Percentiles rank a stretch among this genome's conserved stretches.
Evolutionary conservation across 2,113 vertebrate genomes (phyloP).

Genomic region (Brachirus orientalis): DNA sequence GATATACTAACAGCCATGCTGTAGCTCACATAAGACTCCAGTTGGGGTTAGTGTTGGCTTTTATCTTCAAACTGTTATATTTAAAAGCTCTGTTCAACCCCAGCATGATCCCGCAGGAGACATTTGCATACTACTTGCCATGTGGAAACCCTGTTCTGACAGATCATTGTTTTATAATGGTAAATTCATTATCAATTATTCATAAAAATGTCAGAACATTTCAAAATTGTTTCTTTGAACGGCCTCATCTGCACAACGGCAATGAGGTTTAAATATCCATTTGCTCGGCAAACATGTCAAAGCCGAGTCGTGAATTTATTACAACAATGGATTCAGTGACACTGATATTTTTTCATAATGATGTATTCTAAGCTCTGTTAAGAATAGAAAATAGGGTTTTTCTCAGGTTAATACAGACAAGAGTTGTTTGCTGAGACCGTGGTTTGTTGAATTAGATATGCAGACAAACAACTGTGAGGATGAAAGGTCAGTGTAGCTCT

Average conservation of each 20-base stretch:
- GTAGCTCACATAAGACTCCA: background rate
- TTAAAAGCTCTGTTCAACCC: constrained; percentile 45
- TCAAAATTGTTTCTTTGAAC: constrained; percentile 64
- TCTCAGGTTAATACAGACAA: constrained; percentile 42
- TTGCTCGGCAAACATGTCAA: constrained; percentile 59
- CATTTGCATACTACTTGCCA: constrained; percentile 55
- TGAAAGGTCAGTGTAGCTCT: constrained; percentile 42
- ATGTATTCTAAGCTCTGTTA: background rate
- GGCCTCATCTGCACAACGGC: constrained; percentile 15
- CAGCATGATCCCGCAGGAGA: constrained; percentile 10
- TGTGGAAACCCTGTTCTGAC: constrained; percentile 47
- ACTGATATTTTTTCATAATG: constrained; percentile 24
- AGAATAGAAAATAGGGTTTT: background rate
- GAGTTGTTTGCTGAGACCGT: constrained; percentile 21
- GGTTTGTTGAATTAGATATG: constrained; percentile 52
- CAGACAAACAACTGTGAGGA: constrained; percentile 42
- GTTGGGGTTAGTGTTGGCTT: constrained; percentile 18
- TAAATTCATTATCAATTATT: constrained; percentile 73
- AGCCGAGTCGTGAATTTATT: constrained; percentile 54
- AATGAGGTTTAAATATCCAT: constrained; percentile 53
- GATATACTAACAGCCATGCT: background rate
- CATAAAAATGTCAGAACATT: constrained; percentile 66
- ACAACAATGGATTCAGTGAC: constrained; percentile 23
- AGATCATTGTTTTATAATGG: constrained; percentile 66
- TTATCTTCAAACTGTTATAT: constrained; percentile 46